Percentiles rank a stretch among this genome's conserved stretches.
These are phyloP conservation scores for Chesias legatella DNA, from an alignment of 2,888 invertebrate genomes.

Conservation along the genomic window DNA sequence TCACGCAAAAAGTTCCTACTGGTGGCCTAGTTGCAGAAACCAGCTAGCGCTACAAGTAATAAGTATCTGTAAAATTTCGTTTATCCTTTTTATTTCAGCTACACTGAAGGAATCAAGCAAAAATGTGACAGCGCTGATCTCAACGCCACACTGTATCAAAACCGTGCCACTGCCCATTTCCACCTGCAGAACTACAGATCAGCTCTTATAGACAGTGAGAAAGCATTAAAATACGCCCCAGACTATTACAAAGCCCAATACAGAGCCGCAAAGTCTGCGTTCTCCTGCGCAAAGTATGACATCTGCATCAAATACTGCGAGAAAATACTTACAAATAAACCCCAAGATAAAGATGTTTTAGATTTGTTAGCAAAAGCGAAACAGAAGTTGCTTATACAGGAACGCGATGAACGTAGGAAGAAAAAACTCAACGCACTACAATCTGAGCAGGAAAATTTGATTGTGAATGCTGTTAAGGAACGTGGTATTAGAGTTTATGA, in stretches of 20 bases:
- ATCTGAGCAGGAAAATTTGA: slow-evolving; percentile 58
- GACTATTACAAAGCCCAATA: slow-evolving; percentile 88
- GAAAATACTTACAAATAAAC: slow-evolving; percentile 80
- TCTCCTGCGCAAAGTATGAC: slow-evolving; percentile 84
- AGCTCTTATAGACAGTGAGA: slow-evolving; percentile 88
- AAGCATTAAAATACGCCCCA: slow-evolving; percentile 87
- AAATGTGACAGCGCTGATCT: slow-evolving; percentile 85
- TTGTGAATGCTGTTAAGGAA: slow-evolving; percentile 64
- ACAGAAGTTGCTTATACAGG: slow-evolving; percentile 71
- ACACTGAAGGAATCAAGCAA: slow-evolving; percentile 93
- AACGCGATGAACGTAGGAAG: slow-evolving; percentile 79
- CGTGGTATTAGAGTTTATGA: slow-evolving; percentile 79
- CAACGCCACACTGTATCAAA: slow-evolving; percentile 92
- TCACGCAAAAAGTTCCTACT: too few relatives aligned
- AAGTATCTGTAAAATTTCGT: too few relatives aligned
- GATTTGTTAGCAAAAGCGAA: slow-evolving; percentile 58
- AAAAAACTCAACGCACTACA: slow-evolving; percentile 61
- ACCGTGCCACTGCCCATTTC: slow-evolving; percentile 94
- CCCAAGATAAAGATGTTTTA: slow-evolving; percentile 72
- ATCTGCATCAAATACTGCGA: slow-evolving; percentile 87
- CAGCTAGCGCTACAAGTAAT: too few relatives aligned
- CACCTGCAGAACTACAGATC: slow-evolving; percentile 91
- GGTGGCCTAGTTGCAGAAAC: too few relatives aligned
- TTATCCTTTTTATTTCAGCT: slow-evolving; percentile 73
- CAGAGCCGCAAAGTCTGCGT: slow-evolving; percentile 87